Conservation (phyloP, 2,888 invertebrate species). For the Cosmia pyralina region DNA sequence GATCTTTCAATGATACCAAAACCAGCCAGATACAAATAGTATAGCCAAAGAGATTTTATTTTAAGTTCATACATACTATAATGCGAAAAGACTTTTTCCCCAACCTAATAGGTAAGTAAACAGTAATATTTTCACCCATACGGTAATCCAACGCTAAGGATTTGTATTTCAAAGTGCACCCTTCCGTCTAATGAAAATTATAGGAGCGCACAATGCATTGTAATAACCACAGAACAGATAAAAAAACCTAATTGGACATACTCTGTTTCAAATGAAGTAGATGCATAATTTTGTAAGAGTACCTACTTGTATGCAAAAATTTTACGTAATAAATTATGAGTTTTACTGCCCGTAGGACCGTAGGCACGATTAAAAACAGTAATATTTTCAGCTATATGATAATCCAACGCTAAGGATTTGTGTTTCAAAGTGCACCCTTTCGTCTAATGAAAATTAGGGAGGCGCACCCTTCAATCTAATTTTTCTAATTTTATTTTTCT, state of each 20-base stretch:
- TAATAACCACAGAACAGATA: no score
- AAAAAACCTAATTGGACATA: conserved; percentile 57
- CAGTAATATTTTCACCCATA: background rate
- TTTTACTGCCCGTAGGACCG: background rate
- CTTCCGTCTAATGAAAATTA: conserved; percentile 5
- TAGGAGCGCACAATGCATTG: no score
- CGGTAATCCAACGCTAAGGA: background rate
- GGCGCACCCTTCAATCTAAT: background rate
- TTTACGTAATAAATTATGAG: background rate
- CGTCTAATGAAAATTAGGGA: conserved; percentile 1
- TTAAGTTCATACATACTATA: no score
- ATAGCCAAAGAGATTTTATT: no score
- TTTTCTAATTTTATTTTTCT: conserved; percentile 1
- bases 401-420: background rate
- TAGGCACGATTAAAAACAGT: background rate
- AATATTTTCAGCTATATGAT: background rate
- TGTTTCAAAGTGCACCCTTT: conserved; percentile 6
- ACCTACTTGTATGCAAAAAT: conserved; percentile 11
- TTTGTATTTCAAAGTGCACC: conserved; percentile 4
- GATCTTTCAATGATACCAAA: no score
- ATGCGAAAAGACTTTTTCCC: no score
- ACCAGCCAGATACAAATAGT: no score
- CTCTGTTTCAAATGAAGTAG: conserved; percentile 50
- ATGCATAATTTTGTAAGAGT: conserved; percentile 19
- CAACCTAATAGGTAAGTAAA: no score